Evolutionary conservation across 2,888 invertebrate genomes (phyloP).

Genomic region (Mythimna vitellina): DNA sequence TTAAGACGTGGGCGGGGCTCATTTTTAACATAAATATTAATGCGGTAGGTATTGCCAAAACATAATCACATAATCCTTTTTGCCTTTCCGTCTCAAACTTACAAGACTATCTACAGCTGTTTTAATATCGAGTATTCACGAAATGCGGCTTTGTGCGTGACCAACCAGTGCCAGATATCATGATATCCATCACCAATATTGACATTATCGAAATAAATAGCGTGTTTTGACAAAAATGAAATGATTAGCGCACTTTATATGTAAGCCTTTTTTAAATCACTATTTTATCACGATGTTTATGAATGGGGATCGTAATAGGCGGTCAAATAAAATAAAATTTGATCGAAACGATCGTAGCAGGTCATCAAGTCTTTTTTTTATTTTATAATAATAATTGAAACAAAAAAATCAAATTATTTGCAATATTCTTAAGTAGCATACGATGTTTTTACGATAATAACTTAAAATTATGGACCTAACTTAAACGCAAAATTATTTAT

Average conservation of each 20-base stretch:
- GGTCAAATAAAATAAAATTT: too few species aligned
- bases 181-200: slow-evolving; percentile 43
- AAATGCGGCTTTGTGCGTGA: slow-evolving; percentile 43
- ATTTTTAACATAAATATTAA: slow-evolving; percentile 3
- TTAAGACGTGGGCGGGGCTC: not conserved
- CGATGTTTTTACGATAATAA: too few species aligned
- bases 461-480: too few species aligned
- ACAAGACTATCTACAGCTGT: slow-evolving; percentile 6
- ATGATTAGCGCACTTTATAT: slow-evolving; percentile 19
- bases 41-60: slow-evolving; percentile 1
- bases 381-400: too few species aligned
- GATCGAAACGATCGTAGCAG: too few species aligned
- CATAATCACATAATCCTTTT: slow-evolving; percentile 38
- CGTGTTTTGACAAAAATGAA: slow-evolving; percentile 7
- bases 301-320: slow-evolving; percentile 5
- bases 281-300: slow-evolving; percentile 17
- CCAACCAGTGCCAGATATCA: slow-evolving; percentile 50
- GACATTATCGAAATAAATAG: slow-evolving; percentile 40
- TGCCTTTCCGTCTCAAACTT: slow-evolving; percentile 11
- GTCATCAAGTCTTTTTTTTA: too few species aligned
- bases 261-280: slow-evolving; percentile 4
- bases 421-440: too few species aligned
- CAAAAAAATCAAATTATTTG: too few species aligned
- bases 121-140: slow-evolving; percentile 15
- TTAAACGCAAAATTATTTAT: too few species aligned